Percentiles rank a stretch among this genome's conserved stretches.
Conservation (phyloP, 1,140 invertebrate genomes). For the Cephus cinctus region DNA sequence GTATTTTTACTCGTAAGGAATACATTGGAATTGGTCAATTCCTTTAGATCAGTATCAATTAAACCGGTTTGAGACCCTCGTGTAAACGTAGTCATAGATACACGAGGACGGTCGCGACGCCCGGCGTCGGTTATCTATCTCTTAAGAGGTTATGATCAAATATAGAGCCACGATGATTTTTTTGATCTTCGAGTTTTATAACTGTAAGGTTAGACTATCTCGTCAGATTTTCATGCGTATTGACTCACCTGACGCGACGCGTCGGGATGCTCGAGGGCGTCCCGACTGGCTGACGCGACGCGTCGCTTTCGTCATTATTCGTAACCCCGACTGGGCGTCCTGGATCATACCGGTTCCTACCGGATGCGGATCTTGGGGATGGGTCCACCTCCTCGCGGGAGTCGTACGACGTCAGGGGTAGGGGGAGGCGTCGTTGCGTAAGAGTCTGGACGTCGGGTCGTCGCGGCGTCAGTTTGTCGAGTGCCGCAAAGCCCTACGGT, state of each 20-base stretch:
- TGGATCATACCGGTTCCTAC: conserved; percentile 15
- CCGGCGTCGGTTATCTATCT: conserved; percentile 6
- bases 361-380: no score
- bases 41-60: no score
- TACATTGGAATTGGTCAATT: no score
- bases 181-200: no score
- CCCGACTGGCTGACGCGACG: background rate
- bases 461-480: conserved; percentile 37
- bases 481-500: conserved; percentile 32
- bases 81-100: no score
- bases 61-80: no score
- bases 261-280: conserved; percentile 9
- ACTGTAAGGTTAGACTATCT: no score
- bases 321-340: background rate
- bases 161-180: no score
- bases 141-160: no score
- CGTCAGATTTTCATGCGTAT: no score
- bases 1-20: no score
- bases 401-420: conserved; percentile 17
- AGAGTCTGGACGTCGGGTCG: conserved; percentile 37
- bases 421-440: conserved; percentile 34
- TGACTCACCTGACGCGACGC: background rate
- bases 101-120: background rate
- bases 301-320: background rate
- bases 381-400: no score